Conservation (phyloP, 2,113 vertebrate species). For the Poeciliopsis occidentalis region DNA sequence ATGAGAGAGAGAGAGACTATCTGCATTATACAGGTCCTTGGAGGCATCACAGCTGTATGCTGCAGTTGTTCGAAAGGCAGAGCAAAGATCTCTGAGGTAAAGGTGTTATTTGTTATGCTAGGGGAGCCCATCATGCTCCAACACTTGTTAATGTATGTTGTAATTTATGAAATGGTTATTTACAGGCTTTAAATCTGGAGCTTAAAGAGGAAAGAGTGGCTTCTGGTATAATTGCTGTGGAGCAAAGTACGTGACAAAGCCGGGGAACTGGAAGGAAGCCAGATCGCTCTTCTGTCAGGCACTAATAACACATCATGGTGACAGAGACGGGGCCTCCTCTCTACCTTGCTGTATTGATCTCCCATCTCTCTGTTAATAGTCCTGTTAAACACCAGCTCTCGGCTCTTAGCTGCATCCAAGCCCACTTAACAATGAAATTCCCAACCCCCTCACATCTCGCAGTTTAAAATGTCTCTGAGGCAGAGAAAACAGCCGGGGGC, state of each 20-base stretch:
- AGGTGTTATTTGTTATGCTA: conserved; percentile 58
- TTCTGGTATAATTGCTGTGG: conserved; percentile 70
- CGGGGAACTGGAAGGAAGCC: conserved; percentile 71
- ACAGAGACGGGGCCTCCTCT: conserved; percentile 81
- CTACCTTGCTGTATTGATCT: conserved; percentile 85
- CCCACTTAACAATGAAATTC: conserved; percentile 86
- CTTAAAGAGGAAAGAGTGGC: conserved; percentile 25
- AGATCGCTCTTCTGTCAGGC: conserved; percentile 76
- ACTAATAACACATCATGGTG: conserved; percentile 84
- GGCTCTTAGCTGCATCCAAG: conserved; percentile 86
- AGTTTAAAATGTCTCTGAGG: conserved; percentile 56
- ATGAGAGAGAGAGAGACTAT: conserved; percentile 5
- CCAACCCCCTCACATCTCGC: conserved; percentile 59
- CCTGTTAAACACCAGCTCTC: conserved; percentile 85
- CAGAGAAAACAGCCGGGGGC: conserved; percentile 22
- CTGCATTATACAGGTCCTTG: conserved; percentile 39
- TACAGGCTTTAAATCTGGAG: conserved; percentile 52
- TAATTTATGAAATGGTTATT: conserved; percentile 71
- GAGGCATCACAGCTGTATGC: conserved; percentile 29
- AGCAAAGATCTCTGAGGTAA: conserved; percentile 36
- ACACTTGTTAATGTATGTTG: conserved; percentile 56
- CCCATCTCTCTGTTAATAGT: conserved; percentile 86
- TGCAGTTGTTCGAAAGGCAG: conserved; percentile 37
- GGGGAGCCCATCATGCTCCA: conserved; percentile 28
- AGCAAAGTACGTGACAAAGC: conserved; percentile 69